phyloP scores from a whole-genome alignment of 2,888 invertebrate species.

The Chalcosyrphus nemorum region DNA sequence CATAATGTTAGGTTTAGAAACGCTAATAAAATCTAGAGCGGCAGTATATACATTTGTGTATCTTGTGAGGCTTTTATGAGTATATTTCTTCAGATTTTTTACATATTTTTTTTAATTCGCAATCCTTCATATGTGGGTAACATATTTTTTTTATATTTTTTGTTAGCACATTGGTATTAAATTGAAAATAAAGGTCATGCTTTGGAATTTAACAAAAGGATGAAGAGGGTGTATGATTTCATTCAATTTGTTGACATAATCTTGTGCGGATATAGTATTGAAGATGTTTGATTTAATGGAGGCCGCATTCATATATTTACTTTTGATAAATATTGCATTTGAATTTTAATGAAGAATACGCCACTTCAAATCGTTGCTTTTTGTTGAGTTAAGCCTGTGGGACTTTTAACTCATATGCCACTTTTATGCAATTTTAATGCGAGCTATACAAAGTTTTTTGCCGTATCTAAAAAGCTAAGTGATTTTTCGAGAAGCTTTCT shows the following conservation, averaged over 20 bases:
- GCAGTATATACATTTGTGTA: neutral
- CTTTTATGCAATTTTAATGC: too few relatives aligned
- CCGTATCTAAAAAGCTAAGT: too few relatives aligned
- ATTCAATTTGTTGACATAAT: neutral
- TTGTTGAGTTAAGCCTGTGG: neutral
- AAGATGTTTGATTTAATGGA: neutral
- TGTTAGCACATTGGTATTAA: neutral
- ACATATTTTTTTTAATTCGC: too few relatives aligned
- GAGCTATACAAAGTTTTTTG: too few relatives aligned
- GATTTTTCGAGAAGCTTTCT: too few relatives aligned
- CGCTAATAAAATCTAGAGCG: conserved; percentile 49
- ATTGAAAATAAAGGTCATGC: conserved; percentile 8
- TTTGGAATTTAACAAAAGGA: neutral
- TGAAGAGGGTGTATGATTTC: neutral
- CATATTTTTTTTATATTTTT: neutral
- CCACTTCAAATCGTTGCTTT: neutral
- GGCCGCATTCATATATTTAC: neutral
- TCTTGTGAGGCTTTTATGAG: neutral
- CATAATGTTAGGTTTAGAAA: conserved; percentile 23
- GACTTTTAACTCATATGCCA: too few relatives aligned
- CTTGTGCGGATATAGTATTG: neutral
- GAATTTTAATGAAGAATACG: neutral
- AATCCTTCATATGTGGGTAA: neutral
- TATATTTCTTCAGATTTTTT: neutral
- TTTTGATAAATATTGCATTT: neutral